phyloP scores from a whole-genome alignment of 2,797 vertebrate species.

The Coilia nasus region DNA sequence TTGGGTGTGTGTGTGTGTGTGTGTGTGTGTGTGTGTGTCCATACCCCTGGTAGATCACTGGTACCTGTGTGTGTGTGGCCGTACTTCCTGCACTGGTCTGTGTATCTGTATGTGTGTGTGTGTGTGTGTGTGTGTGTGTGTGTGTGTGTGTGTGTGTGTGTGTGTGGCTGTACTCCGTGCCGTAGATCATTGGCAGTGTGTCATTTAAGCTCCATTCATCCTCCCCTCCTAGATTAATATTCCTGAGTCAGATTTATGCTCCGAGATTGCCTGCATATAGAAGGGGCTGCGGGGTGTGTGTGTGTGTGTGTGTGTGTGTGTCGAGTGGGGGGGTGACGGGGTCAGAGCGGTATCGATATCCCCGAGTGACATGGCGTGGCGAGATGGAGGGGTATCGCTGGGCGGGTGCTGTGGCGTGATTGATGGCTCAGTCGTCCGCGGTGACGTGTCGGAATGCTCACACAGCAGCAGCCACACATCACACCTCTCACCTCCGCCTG shows the following conservation, averaged over 20 bases:
- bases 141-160: conserved; percentile 1
- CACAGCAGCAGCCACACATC: not conserved
- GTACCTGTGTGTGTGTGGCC: not conserved
- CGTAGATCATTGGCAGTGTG: conserved; percentile 38
- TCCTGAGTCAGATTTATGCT: conserved; percentile 50
- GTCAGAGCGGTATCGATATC: conserved; percentile 43
- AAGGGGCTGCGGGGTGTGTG: not conserved
- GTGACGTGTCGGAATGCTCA: not conserved
- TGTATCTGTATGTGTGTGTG: not conserved
- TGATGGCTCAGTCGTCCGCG: conserved; percentile 37
- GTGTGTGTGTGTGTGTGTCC: not conserved
- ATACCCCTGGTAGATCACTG: not conserved
- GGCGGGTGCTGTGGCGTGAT: conserved; percentile 37
- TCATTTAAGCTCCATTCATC: conserved; percentile 45
- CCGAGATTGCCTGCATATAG: conserved; percentile 49
- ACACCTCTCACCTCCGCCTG: not conserved
- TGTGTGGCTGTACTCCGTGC: conserved; percentile 1
- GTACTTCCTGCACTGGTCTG: not conserved
- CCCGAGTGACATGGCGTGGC: conserved; percentile 34
- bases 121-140: conserved; percentile 2
- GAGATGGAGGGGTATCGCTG: conserved; percentile 43
- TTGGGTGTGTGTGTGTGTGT: not conserved
- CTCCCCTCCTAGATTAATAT: conserved; percentile 51
- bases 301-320: no score
- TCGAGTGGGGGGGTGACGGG: conserved; percentile 19